phyloP scores from a whole-genome alignment of 2,797 vertebrate species.

The Pseudochirops cupreus region DNA sequence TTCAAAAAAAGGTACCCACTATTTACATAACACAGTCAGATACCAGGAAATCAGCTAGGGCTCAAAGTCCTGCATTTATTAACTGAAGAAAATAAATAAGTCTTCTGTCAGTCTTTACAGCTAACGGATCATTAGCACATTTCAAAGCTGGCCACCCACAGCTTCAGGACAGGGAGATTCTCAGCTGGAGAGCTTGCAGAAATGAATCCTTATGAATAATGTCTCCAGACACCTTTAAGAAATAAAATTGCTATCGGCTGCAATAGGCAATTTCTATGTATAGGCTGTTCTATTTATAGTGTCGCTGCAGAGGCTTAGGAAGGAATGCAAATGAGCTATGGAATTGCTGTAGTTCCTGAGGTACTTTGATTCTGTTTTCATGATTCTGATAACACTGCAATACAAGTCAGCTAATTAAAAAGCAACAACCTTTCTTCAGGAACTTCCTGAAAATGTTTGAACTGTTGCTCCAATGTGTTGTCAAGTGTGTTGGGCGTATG shows the following conservation, averaged over 20 bases:
- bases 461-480: conserved; percentile 51
- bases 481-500: conserved; percentile 20
- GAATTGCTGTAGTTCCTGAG: conserved; percentile 52
- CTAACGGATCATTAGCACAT: conserved; percentile 75
- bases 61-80: conserved; percentile 70
- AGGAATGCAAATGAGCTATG: conserved; percentile 74
- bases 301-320: conserved; percentile 52
- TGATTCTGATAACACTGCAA: conserved; percentile 46
- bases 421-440: conserved; percentile 20
- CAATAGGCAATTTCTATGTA: conserved; percentile 81
- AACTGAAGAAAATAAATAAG: conserved; percentile 72
- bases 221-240: conserved; percentile 80
- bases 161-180: conserved; percentile 74
- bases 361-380: conserved; percentile 57
- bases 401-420: conserved; percentile 62
- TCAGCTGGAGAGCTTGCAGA: conserved; percentile 78
- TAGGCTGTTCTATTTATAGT: conserved; percentile 82
- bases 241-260: conserved; percentile 78
- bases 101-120: conserved; percentile 64
- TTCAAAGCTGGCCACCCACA: conserved; percentile 78
- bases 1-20: conserved; percentile 63
- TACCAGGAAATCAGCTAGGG: conserved; percentile 68
- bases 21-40: conserved; percentile 70
- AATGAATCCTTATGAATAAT: conserved; percentile 81
- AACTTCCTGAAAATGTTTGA: conserved; percentile 47